A percentile compares a stretch with the other conserved stretches of the same genome.
phyloP scores from a whole-genome alignment of 2,888 invertebrate genomes.

The Cyclophora punctaria region DNA sequence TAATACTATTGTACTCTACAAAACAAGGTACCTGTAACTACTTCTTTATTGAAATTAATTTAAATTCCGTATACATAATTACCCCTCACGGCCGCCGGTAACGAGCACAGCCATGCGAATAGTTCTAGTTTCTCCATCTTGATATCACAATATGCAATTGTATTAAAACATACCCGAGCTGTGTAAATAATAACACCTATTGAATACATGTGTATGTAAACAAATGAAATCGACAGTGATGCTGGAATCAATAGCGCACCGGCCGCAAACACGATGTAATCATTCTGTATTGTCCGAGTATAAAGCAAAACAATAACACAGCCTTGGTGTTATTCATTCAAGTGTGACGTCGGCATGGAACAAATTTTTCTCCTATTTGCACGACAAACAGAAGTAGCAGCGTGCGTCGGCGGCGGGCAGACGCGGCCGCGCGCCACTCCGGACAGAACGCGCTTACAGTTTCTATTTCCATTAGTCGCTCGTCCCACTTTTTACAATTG shows the following conservation, averaged over 20 bases:
- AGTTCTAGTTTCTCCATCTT: no score
- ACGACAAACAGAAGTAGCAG: slow-evolving; percentile 53
- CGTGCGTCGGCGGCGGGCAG: slow-evolving; percentile 20
- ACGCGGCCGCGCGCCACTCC: slow-evolving; percentile 36
- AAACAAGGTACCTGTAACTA: no score
- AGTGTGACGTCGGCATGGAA: slow-evolving; percentile 60
- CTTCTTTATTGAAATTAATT: no score
- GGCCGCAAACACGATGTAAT: slow-evolving; percentile 23
- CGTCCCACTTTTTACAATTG: slow-evolving; percentile 32
- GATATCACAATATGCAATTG: no score
- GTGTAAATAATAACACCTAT: background rate
- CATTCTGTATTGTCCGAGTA: slow-evolving; percentile 35
- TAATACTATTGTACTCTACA: no score
- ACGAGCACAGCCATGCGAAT: no score
- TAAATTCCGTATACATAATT: no score
- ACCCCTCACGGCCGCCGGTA: no score
- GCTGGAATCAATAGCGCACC: slow-evolving; percentile 17
- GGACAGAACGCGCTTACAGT: slow-evolving; percentile 34
- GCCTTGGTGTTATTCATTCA: slow-evolving; percentile 61
- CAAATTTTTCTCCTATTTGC: slow-evolving; percentile 64
- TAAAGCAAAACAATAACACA: slow-evolving; percentile 50
- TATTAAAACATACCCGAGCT: background rate
- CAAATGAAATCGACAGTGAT: slow-evolving; percentile 14
- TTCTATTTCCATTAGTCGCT: slow-evolving; percentile 39
- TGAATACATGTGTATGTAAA: slow-evolving; percentile 9